Base-by-base conservation (phyloP, 2,888 invertebrate species). In the Tipula confusa region DNA sequence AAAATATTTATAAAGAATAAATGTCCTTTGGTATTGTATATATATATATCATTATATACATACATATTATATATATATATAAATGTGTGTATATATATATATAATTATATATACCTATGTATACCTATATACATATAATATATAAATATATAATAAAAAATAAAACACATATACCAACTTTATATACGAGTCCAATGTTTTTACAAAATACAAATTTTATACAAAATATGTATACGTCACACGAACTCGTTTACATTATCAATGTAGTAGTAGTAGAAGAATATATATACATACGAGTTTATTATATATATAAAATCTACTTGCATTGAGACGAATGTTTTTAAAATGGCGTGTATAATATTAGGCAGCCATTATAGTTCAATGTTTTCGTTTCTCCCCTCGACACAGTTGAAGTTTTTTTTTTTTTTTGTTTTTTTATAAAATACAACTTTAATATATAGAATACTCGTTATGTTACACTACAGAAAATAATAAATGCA, bases 341-440 rank as follows among this genome's bases (percentile, higher is more conserved):
- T 43, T 83, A 33, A 48, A 43, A 83, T 15, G 33, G 83, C 83
- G 43, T 83, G 36, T 83, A 83, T 83, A 33, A 48, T 48, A 83
- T 83, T 43, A 83, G 48, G 83, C 83, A 43, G 83, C 83, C 83
- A 83, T 83, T 83, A 83, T 48, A 83, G 83, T 83, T 83, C 83
- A 83, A 43, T 38, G 33, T 38, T 82, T 28, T 36, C 38, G 33
- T 29, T 83, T 43, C 83, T 83, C 83, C 36, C 82, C 82, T 36
- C 82, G 28, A 36, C 36, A 82, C 28, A 38, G 64, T 64, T 64
- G 64, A 15, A 15, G 7, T 64, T 24, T 11, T 64, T 64, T 11
- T 64, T 33, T 18, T 64, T 64, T 64, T 38, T 38, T 38, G 13
- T 38, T 24, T n/a, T n/a, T n/a, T 9, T 9, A 64, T 64, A 64